Evolutionary conservation across 2,888 invertebrate genomes (phyloP).

Genomic region (Litoditis marina): DNA sequence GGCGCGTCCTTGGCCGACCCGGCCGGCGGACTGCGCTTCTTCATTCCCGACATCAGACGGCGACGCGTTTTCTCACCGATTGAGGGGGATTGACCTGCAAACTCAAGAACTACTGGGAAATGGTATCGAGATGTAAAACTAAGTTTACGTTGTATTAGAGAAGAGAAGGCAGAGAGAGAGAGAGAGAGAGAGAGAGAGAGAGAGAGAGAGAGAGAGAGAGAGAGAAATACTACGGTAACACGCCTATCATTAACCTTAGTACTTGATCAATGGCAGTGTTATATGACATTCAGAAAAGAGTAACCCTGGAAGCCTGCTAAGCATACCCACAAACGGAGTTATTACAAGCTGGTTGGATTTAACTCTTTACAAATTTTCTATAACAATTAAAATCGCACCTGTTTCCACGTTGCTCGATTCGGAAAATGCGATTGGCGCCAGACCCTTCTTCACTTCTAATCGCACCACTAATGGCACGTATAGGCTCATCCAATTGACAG

Average conservation of each 20-base stretch:
- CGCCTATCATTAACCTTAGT: too few relatives aligned
- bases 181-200: too few relatives aligned
- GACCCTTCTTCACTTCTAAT: conserved; percentile 26
- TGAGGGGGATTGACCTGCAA: conserved; percentile 20
- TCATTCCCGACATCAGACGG: conserved; percentile 24
- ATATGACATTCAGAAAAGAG: too few relatives aligned
- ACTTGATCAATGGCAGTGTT: too few relatives aligned
- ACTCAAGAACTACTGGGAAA: background rate
- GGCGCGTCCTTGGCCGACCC: conserved; percentile 11
- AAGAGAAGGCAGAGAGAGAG: too few relatives aligned
- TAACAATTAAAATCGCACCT: too few relatives aligned
- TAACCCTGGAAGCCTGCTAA: too few relatives aligned
- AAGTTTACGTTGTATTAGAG: background rate
- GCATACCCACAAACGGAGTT: too few relatives aligned
- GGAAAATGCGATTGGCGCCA: conserved; percentile 4
- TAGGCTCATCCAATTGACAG: conserved; percentile 21
- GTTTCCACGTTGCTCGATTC: conserved; percentile 10
- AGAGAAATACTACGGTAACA: conserved; percentile 2
- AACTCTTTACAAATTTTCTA: too few relatives aligned
- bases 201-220: background rate
- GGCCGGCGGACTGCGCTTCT: conserved; percentile 23
- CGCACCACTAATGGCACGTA: conserved; percentile 37
- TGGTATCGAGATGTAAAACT: background rate
- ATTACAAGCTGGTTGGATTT: too few relatives aligned
- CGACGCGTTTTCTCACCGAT: conserved; percentile 30